These are phyloP conservation scores for Tragelaphus imberbis DNA, from an alignment of 2,113 vertebrate genomes.

Conservation along the genomic window DNA sequence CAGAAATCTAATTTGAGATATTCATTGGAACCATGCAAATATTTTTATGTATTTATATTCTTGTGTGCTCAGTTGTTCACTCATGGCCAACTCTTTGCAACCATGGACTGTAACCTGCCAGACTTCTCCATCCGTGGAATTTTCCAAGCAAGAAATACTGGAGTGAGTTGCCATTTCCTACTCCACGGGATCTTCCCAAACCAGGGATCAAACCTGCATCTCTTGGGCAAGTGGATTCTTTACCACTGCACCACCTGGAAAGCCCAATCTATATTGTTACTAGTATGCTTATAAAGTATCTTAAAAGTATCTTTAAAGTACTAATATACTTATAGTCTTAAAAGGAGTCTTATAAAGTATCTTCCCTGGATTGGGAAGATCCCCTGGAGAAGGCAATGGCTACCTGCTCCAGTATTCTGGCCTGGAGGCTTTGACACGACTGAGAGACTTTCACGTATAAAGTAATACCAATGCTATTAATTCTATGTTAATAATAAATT, in stretches of 20 bases:
- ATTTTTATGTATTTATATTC: background rate
- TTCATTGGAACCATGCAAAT: background rate
- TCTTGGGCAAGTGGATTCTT: background rate
- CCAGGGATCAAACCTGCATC: background rate
- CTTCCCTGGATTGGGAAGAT: background rate
- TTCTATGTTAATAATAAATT: background rate
- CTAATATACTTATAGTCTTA: background rate
- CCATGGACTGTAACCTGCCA: background rate
- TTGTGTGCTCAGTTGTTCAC: background rate
- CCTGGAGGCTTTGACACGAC: fast-evolving
- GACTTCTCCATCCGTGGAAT: background rate
- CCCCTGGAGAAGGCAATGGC: background rate
- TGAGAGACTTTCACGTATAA: background rate
- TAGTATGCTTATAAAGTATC: background rate
- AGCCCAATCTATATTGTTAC: background rate
- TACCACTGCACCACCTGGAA: background rate
- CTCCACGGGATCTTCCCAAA: background rate
- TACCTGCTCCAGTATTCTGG: background rate
- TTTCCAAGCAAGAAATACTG: background rate
- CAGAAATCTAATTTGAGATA: background rate
- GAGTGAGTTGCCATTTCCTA: background rate
- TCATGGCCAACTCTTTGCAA: background rate
- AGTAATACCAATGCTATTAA: background rate
- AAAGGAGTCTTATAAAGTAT: background rate
- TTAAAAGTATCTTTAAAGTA: background rate